These are phyloP conservation scores for Pediacus dermestoides DNA, from an alignment of 2,888 invertebrate species.

Conservation along the genomic window DNA sequence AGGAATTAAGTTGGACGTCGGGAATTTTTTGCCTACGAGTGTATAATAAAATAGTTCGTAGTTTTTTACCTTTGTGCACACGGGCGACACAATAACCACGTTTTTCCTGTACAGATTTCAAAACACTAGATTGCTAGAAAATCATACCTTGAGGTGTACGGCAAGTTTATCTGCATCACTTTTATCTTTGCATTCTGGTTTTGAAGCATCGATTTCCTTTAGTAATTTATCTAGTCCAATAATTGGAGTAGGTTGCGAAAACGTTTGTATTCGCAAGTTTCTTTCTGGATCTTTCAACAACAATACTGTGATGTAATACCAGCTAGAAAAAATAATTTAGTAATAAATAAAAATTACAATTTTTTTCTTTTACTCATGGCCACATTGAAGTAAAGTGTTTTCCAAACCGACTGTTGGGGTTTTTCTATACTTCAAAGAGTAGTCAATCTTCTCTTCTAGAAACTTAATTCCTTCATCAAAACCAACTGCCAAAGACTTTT, in stretches of 20 bases:
- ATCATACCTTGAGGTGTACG: slow-evolving; percentile 26
- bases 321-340: slow-evolving; percentile 55
- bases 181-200: slow-evolving; percentile 23
- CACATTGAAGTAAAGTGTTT: slow-evolving; percentile 65
- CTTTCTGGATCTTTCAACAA: slow-evolving; percentile 67
- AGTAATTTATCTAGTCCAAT: slow-evolving; percentile 54
- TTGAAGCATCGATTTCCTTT: slow-evolving; percentile 21
- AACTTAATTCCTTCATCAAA: slow-evolving; percentile 71
- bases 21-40: no score
- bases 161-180: slow-evolving; percentile 27
- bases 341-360: slow-evolving; percentile 5
- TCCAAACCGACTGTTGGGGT: slow-evolving; percentile 72
- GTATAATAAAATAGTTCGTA: no score
- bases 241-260: slow-evolving; percentile 72
- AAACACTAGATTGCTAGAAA: no score
- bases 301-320: slow-evolving; percentile 73
- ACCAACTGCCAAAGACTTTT: slow-evolving; percentile 75
- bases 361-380: background rate
- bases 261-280: slow-evolving; percentile 65
- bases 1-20: no score
- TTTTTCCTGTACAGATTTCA: no score
- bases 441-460: slow-evolving; percentile 69
- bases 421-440: slow-evolving; percentile 58
- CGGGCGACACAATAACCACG: no score
- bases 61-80: no score